phyloP scores from a whole-genome alignment of 2,113 vertebrate genomes.

The Neomonachus schauinslandi region DNA sequence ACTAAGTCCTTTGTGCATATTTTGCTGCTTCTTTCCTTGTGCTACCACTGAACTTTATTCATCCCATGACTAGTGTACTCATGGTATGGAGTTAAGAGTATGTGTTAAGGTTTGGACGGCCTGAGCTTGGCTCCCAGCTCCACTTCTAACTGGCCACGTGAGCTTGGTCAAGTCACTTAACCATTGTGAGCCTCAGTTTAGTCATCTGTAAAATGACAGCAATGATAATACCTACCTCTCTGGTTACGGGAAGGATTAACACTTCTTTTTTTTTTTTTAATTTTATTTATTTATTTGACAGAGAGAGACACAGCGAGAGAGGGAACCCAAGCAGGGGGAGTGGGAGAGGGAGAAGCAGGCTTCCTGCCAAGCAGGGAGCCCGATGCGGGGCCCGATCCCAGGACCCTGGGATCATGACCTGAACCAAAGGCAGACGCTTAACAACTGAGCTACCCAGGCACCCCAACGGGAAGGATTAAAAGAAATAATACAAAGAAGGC shows the following conservation, averaged over 20 bases:
- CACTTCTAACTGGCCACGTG: background rate
- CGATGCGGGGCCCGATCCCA: too few relatives aligned
- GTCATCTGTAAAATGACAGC: background rate
- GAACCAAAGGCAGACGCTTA: too few relatives aligned
- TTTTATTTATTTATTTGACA: too few relatives aligned
- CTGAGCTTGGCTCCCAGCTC: background rate
- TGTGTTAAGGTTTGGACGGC: background rate
- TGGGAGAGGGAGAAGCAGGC: too few relatives aligned
- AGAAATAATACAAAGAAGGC: background rate
- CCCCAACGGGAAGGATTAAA: background rate
- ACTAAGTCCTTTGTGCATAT: background rate
- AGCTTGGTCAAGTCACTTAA: background rate
- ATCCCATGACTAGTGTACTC: background rate
- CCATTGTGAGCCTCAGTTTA: background rate
- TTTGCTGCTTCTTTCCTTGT: background rate
- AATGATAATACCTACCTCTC: background rate
- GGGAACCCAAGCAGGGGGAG: too few relatives aligned
- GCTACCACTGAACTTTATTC: background rate
- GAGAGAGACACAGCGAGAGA: too few relatives aligned
- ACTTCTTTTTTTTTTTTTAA: too few relatives aligned
- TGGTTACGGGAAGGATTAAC: background rate
- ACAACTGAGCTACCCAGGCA: too few relatives aligned
- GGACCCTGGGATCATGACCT: too few relatives aligned
- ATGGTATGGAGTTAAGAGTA: background rate
- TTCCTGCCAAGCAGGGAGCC: too few relatives aligned